These are phyloP conservation scores for Diplodus sargus DNA, from an alignment of 2,797 vertebrate genomes.

Conservation along the genomic window DNA sequence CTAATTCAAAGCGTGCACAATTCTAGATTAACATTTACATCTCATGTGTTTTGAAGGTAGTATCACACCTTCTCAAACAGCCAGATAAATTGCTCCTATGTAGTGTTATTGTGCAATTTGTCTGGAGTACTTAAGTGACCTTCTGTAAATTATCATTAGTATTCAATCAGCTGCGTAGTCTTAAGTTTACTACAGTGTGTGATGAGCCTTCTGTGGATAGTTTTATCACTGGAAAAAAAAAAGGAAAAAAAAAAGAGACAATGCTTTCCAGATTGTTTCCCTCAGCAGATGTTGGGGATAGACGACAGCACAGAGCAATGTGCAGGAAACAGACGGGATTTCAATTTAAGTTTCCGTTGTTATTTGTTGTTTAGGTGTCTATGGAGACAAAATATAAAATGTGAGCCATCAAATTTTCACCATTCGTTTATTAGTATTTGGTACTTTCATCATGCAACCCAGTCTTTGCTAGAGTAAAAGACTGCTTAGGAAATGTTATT, in stretches of 20 bases:
- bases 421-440: background rate
- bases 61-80: background rate
- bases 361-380: conserved; percentile 64
- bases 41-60: background rate
- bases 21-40: background rate
- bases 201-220: conserved; percentile 45
- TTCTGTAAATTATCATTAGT: conserved; percentile 17
- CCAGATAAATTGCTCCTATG: background rate
- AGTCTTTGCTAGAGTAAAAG: background rate
- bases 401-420: background rate
- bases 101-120: background rate
- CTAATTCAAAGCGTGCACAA: conserved; percentile 6
- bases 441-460: background rate
- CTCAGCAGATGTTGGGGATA: conserved; percentile 67
- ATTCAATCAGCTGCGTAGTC: conserved; percentile 17
- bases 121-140: background rate
- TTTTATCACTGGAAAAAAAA: conserved; percentile 76
- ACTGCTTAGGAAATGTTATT: background rate
- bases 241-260: conserved; percentile 67
- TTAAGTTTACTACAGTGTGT: conserved; percentile 45
- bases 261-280: conserved; percentile 78
- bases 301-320: conserved; percentile 41
- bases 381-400: conserved; percentile 58
- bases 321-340: conserved; percentile 66
- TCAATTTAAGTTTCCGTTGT: conserved; percentile 55